Percentiles rank a stretch among this genome's conserved stretches.
Evolutionary conservation across 2,113 vertebrate genomes (phyloP).

Genomic region (Hydrolagus affinis): DNA sequence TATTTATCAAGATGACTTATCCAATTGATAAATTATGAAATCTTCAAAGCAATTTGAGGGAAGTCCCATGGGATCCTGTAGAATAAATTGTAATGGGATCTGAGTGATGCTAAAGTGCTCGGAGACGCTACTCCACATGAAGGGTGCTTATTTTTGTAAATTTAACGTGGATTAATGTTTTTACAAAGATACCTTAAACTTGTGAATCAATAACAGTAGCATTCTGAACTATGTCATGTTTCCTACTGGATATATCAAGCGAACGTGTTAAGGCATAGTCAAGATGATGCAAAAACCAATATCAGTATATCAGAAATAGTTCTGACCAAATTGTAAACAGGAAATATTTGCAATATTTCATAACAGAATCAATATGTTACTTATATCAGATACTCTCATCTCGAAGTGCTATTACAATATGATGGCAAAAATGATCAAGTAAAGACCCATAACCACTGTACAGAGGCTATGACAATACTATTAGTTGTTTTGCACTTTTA

Average conservation of each 20-base stretch:
- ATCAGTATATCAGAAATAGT: neutral
- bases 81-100: neutral
- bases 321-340: neutral
- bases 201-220: neutral
- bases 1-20: neutral
- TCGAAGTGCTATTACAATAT: too few species aligned
- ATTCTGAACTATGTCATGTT: neutral
- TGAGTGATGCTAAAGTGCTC: too few species aligned
- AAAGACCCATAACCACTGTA: too few species aligned
- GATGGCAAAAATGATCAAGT: too few species aligned
- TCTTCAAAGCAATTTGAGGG: neutral
- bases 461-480: too few species aligned
- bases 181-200: neutral
- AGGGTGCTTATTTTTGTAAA: neutral
- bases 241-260: neutral
- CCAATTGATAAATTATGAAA: neutral
- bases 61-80: neutral
- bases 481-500: too few species aligned
- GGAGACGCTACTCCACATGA: too few species aligned
- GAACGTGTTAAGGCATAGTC: neutral
- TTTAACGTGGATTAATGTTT: neutral
- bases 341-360: too few species aligned
- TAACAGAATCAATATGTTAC: too few species aligned
- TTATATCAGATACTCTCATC: too few species aligned
- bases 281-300: neutral